Evolutionary conservation across 2,113 vertebrate genomes (phyloP).

Genomic region (Dromaius novaehollandiae): DNA sequence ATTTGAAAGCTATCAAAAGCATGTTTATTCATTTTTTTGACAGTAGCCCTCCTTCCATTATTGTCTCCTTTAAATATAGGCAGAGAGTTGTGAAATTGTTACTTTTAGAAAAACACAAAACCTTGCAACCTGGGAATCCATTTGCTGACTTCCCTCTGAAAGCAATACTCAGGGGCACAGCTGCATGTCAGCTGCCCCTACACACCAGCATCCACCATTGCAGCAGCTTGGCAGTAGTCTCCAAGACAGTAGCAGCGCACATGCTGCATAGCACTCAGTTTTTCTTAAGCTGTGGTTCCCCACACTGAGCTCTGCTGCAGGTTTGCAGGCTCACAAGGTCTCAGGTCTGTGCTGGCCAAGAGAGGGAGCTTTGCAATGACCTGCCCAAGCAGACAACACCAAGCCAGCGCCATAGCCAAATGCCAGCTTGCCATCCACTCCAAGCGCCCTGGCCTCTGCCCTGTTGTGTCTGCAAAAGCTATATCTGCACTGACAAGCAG

Average conservation of each 20-base stretch:
- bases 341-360: background rate
- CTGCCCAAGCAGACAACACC: background rate
- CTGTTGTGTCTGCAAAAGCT: background rate
- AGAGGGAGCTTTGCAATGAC: background rate
- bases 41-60: background rate
- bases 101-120: background rate
- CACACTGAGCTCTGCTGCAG: background rate
- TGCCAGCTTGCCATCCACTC: background rate
- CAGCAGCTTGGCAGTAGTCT: fast-evolving
- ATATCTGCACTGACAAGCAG: background rate
- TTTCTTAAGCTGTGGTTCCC: fast-evolving
- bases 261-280: fast-evolving
- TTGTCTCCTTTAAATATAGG: background rate
- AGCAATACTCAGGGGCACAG: background rate
- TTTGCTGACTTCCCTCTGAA: background rate
- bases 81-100: background rate
- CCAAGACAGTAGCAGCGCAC: fast-evolving
- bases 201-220: fast-evolving
- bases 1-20: background rate
- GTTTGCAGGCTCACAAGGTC: background rate
- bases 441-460: background rate
- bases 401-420: background rate
- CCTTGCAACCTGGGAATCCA: fast-evolving
- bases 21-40: background rate
- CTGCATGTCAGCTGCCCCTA: fast-evolving